Evolutionary conservation across 53 echinoderm and acorn worm genomes (phyloP).

Genomic region (Paracentrotus lividus): DNA sequence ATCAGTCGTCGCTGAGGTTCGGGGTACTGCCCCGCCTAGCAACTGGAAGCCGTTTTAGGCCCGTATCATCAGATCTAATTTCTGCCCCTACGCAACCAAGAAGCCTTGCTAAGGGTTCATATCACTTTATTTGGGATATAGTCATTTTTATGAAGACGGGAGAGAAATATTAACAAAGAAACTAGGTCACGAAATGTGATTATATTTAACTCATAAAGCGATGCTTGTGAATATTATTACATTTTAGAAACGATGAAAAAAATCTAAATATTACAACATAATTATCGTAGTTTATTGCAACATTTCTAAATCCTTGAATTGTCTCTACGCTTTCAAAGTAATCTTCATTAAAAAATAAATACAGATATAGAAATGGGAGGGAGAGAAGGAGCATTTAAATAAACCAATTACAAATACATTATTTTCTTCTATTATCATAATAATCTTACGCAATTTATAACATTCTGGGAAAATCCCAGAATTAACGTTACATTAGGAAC

Average conservation of each 20-base stretch:
- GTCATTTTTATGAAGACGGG: background rate
- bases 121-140: background rate
- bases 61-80: conserved; percentile 61
- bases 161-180: background rate
- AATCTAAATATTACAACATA: too few relatives aligned
- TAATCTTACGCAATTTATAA: too few relatives aligned
- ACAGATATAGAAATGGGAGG: background rate
- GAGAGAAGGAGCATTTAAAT: too few relatives aligned
- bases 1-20: conserved; percentile 59
- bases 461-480: background rate
- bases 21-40: conserved; percentile 53
- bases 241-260: too few relatives aligned
- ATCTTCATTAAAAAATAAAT: background rate
- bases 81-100: conserved; percentile 7
- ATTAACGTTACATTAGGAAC: background rate
- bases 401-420: too few relatives aligned
- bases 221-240: too few relatives aligned
- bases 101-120: conserved; percentile 17
- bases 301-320: background rate
- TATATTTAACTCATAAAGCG: too few relatives aligned
- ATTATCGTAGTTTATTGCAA: background rate
- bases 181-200: conserved; percentile 1
- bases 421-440: too few relatives aligned
- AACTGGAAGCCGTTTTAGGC: conserved; percentile 53
- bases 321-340: background rate